Conservation (phyloP, 2,797 vertebrate genomes). For the Loriculus beryllinus region DNA sequence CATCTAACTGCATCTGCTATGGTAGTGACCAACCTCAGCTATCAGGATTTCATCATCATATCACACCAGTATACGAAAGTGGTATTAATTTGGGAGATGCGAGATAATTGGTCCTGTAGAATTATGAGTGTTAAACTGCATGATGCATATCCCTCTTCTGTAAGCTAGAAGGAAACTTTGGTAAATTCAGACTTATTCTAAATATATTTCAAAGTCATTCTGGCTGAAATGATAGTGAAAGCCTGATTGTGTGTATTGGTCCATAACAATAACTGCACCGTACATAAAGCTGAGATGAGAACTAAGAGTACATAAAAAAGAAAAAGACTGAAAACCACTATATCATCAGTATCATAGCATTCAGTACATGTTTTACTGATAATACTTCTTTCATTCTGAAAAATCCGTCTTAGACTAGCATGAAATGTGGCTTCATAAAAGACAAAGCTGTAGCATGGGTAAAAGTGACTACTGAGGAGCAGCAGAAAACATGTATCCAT, state of each 20-base stretch:
- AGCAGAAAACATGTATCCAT: background rate
- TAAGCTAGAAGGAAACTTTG: background rate
- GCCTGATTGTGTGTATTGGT: slow-evolving; percentile 23
- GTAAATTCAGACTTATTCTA: background rate
- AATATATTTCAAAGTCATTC: background rate
- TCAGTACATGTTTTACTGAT: background rate
- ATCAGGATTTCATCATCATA: slow-evolving; percentile 60
- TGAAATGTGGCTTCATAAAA: background rate
- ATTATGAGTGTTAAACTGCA: background rate
- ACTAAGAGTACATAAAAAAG: background rate
- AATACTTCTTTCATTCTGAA: background rate
- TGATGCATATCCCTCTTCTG: background rate
- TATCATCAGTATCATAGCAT: background rate
- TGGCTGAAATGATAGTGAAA: slow-evolving; percentile 61
- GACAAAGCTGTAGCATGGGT: background rate
- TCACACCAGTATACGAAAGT: background rate
- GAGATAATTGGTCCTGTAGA: background rate
- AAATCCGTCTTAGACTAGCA: background rate
- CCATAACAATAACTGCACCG: slow-evolving; percentile 44
- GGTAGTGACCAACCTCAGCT: background rate
- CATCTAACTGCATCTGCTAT: slow-evolving; percentile 62
- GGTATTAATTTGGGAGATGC: background rate
- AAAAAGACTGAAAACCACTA: background rate
- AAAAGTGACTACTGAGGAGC: background rate
- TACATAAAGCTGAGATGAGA: background rate